These are phyloP conservation scores for Trachemys scripta DNA, from an alignment of 2,113 vertebrate species.

Conservation along the genomic window DNA sequence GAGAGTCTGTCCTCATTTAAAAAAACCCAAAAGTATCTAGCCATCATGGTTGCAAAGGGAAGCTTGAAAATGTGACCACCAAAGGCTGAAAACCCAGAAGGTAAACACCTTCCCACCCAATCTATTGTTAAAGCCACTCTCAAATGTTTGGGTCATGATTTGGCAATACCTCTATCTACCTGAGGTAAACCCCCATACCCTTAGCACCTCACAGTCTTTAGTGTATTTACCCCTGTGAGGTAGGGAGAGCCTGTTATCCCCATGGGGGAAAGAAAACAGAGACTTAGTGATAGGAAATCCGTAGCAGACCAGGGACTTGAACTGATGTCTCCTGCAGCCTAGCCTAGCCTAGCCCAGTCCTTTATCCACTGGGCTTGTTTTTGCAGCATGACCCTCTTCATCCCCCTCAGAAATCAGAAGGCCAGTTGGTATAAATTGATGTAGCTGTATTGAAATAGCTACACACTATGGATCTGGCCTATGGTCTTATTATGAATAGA, in stretches of 20 bases:
- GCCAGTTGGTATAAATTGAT: neutral
- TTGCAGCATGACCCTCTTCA: neutral
- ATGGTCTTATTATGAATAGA: neutral
- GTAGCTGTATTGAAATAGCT: neutral
- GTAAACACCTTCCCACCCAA: neutral
- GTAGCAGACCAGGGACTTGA: constrained; percentile 9
- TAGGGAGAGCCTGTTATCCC: neutral
- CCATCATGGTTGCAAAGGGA: neutral
- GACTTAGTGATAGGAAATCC: neutral
- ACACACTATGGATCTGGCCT: neutral
- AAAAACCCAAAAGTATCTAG: constrained; percentile 24
- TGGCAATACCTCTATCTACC: constrained; percentile 5
- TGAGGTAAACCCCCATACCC: neutral
- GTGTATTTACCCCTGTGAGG: neutral
- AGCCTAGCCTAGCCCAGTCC: neutral
- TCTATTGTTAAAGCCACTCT: neutral
- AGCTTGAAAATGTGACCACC: constrained; percentile 21
- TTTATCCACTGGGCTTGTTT: neutral
- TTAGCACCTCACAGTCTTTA: neutral
- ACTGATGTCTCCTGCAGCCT: fast-evolving
- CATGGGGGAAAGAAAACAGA: neutral
- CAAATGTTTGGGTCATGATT: neutral
- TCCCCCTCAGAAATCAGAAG: neutral
- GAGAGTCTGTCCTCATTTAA: neutral
- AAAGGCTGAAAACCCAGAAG: neutral